Evolutionary conservation across 1,140 invertebrate species (phyloP).

Genomic region (Pantala flavescens): DNA sequence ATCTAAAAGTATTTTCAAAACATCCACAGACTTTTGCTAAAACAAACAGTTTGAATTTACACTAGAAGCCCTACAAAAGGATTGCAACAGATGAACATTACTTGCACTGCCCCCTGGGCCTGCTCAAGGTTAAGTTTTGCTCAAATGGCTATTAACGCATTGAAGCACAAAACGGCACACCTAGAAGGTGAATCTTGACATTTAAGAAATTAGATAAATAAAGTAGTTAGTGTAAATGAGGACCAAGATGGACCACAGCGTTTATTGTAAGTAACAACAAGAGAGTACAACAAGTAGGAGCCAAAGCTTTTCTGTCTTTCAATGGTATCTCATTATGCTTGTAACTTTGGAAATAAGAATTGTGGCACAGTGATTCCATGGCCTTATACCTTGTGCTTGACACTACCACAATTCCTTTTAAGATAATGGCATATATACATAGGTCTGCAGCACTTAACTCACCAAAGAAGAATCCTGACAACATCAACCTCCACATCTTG

Average conservation of each 20-base stretch:
- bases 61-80: no score
- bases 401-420: conserved; percentile 1
- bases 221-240: conserved; percentile 3
- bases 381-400: conserved; percentile 5
- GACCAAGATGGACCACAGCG: conserved; percentile 6
- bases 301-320: conserved; percentile 5
- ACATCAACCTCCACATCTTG: neutral
- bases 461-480: neutral
- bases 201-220: no score
- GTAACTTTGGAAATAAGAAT: neutral
- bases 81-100: no score
- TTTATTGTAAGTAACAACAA: conserved; percentile 10
- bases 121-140: no score
- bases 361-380: neutral
- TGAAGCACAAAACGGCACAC: no score
- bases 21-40: no score
- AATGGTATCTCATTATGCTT: neutral
- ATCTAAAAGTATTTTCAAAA: no score
- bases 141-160: no score
- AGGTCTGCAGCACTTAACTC: neutral
- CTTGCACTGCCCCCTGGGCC: no score
- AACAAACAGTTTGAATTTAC: no score
- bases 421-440: conserved; percentile 8
- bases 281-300: conserved; percentile 5
- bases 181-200: no score